Percentiles rank a stretch among this genome's conserved stretches.
These are phyloP conservation scores for Liparis tanakae DNA, from an alignment of 2,797 vertebrate species.

Conservation along the genomic window DNA sequence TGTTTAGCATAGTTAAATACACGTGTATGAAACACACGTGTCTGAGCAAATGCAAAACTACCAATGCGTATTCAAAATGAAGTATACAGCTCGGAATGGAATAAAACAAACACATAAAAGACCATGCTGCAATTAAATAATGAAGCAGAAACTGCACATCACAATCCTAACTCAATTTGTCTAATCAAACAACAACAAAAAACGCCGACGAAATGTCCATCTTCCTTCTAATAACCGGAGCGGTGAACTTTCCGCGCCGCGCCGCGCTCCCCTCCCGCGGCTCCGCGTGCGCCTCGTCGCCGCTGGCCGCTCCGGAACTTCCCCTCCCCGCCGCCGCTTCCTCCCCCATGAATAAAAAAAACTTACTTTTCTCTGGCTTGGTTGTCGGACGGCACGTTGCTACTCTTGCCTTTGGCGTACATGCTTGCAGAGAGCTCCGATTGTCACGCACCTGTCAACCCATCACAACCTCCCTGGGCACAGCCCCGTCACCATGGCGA, in stretches of 20 bases:
- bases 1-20: not conserved
- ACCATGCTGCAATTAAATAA: not conserved
- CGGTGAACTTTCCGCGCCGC: conserved; percentile 74
- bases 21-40: not conserved
- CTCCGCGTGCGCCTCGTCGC: conserved; percentile 59
- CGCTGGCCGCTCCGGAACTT: conserved; percentile 69
- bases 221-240: conserved; percentile 50
- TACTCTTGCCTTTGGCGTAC: conserved; percentile 99
- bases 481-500: conserved; percentile 97
- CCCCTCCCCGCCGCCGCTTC: conserved; percentile 71
- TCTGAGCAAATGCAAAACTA: not conserved
- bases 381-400: conserved; percentile 96
- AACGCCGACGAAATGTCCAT: conserved; percentile 34
- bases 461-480: conserved; percentile 95
- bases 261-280: conserved; percentile 66
- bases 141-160: not conserved
- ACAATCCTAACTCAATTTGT: not conserved
- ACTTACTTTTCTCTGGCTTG: conserved; percentile 98
- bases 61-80: not conserved
- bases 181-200: conserved; percentile 8
- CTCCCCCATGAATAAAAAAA: conserved; percentile 84
- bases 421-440: conserved; percentile 97
- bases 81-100: not conserved
- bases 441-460: conserved; percentile 98
- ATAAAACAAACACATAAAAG: conserved; percentile 16